These are phyloP conservation scores for Corythornis madagascariensis DNA, from an alignment of 2,113 vertebrate species.

Conservation along the genomic window DNA sequence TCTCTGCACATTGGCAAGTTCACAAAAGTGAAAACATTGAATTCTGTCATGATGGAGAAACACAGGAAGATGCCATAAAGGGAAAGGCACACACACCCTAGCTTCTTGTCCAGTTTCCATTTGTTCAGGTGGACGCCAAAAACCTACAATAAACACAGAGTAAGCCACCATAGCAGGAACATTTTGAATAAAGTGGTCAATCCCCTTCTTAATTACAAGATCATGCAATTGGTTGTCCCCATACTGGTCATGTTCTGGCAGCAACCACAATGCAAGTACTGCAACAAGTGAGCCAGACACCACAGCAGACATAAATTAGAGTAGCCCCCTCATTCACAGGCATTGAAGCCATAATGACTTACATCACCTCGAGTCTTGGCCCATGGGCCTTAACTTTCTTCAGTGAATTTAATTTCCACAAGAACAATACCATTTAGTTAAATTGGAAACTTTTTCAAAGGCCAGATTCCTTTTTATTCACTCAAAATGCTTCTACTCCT, in stretches of 20 bases:
- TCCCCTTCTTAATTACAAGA: background rate
- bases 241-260: background rate
- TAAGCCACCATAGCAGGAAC: conserved; percentile 5
- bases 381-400: background rate
- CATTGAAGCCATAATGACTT: background rate
- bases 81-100: conserved; percentile 88
- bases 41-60: conserved; percentile 99
- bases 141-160: conserved; percentile 79
- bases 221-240: background rate
- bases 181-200: background rate
- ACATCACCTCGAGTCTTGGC: background rate
- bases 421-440: background rate
- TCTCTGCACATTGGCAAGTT: conserved; percentile 96
- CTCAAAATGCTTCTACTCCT: background rate
- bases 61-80: conserved; percentile 95
- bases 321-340: background rate
- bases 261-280: background rate
- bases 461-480: background rate
- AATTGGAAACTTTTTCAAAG: background rate
- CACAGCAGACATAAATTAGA: background rate
- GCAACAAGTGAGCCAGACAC: background rate
- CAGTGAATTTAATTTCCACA: background rate
- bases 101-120: conserved; percentile 93
- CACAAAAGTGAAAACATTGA: conserved; percentile 99
- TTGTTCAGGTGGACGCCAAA: conserved; percentile 94